Percentiles rank a stretch among this genome's conserved stretches.
phyloP scores from a whole-genome alignment of 1,140 invertebrate species.

The Branchinecta lynchi region DNA sequence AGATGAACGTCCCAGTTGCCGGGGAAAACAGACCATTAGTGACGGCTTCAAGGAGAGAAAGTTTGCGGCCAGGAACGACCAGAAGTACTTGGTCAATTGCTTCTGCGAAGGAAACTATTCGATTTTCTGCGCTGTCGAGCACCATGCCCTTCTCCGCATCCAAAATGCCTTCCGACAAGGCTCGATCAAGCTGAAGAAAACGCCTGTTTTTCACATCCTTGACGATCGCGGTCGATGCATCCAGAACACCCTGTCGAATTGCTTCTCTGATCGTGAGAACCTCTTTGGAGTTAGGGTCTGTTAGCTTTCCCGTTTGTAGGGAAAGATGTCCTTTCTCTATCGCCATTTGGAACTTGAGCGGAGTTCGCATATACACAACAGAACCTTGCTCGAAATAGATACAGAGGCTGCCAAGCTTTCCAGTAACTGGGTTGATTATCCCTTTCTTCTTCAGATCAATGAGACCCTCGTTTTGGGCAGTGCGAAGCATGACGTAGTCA shows the following conservation, averaged over 20 bases:
- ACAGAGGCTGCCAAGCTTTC: conserved; percentile 45
- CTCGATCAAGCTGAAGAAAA: conserved; percentile 65
- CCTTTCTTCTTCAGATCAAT: conserved; percentile 50
- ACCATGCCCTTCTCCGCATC: conserved; percentile 71
- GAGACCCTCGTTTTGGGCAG: conserved; percentile 50
- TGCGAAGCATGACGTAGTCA: conserved; percentile 49
- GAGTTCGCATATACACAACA: conserved; percentile 50
- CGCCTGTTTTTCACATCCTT: conserved; percentile 69
- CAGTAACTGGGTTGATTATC: conserved; percentile 46
- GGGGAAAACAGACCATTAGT: conserved; percentile 67
- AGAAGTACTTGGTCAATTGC: conserved; percentile 62
- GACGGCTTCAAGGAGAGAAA: conserved; percentile 63
- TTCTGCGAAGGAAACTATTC: conserved; percentile 50
- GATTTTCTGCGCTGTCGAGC: conserved; percentile 60
- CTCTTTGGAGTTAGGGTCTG: conserved; percentile 51
- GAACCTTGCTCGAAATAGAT: conserved; percentile 56
- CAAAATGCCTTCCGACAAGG: conserved; percentile 66
- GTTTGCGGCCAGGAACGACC: conserved; percentile 51
- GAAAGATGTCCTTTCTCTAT: conserved; percentile 54
- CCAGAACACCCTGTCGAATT: conserved; percentile 58
- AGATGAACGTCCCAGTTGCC: conserved; percentile 53
- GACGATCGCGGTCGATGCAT: conserved; percentile 68
- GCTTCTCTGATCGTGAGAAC: conserved; percentile 67
- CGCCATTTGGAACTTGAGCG: conserved; percentile 56
- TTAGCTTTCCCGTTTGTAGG: conserved; percentile 52